phyloP scores from a whole-genome alignment of 2,888 invertebrate genomes.

The Vannuccia rotundouncinata region DNA sequence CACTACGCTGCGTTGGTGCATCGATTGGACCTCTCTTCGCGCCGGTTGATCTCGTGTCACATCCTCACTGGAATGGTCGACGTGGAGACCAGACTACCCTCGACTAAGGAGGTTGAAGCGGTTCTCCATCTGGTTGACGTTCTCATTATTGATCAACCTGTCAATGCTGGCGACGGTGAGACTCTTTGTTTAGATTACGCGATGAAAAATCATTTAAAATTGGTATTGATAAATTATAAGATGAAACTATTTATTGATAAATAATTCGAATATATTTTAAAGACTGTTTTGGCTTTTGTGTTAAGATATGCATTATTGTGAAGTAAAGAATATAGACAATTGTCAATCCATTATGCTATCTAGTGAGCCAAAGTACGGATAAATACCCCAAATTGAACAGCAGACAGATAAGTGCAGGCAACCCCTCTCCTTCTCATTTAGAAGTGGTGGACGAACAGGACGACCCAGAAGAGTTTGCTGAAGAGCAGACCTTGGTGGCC shows the following conservation, averaged over 20 bases:
- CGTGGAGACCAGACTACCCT: constrained; percentile 75
- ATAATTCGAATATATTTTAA: too few species aligned
- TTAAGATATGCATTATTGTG: too few species aligned
- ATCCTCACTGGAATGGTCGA: constrained; percentile 82
- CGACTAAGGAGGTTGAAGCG: constrained; percentile 70
- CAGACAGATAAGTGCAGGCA: too few species aligned
- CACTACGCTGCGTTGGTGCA: constrained; percentile 78
- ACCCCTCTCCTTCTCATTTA: not conserved
- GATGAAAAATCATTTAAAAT: too few species aligned
- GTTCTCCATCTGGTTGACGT: constrained; percentile 8
- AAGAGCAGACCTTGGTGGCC: constrained; percentile 83
- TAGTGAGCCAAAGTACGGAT: too few species aligned
- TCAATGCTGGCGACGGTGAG: constrained; percentile 22
- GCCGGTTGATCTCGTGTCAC: constrained; percentile 77
- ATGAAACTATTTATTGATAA: too few species aligned
- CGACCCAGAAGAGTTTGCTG: constrained; percentile 87
- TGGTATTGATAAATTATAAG: too few species aligned
- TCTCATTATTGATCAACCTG: constrained; percentile 5
- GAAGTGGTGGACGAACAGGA: constrained; percentile 58
- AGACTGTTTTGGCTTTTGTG: too few species aligned
- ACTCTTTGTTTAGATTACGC: too few species aligned
- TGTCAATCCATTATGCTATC: too few species aligned
- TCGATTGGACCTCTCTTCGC: constrained; percentile 72
- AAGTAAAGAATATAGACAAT: too few species aligned
- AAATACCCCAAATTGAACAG: too few species aligned